Conservation (phyloP, 2,797 vertebrate genomes). For the Bradypodion pumilum region DNA sequence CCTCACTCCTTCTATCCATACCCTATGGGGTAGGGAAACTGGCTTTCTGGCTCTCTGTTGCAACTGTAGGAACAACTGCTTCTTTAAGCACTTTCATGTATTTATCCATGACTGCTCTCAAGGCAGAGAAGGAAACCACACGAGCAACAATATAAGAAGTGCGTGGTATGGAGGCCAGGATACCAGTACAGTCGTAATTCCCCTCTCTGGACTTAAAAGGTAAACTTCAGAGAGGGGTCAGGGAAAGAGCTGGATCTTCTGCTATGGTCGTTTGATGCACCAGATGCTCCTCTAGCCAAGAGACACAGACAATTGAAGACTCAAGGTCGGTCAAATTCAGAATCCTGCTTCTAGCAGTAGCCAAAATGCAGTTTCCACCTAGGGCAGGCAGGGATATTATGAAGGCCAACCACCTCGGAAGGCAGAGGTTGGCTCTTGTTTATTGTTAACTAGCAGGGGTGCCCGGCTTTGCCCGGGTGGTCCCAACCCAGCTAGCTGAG, state of each 20-base stretch:
- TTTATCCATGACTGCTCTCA: not conserved
- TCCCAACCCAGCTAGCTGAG: no score
- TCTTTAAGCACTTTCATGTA: not conserved
- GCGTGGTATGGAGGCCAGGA: not conserved
- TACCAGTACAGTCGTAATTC: not conserved
- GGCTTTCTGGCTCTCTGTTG: not conserved
- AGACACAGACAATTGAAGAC: no score
- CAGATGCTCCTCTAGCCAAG: not conserved
- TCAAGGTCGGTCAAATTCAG: not conserved
- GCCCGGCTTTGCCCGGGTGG: no score
- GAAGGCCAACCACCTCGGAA: not conserved
- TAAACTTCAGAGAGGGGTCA: not conserved
- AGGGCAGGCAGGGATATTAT: not conserved
- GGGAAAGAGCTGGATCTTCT: not conserved
- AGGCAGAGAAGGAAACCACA: not conserved
- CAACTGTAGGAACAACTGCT: not conserved
- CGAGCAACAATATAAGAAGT: not conserved
- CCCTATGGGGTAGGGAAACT: not conserved
- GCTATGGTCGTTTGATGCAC: not conserved
- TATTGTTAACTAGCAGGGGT: no score
- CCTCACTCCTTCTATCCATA: not conserved
- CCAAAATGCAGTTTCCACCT: not conserved
- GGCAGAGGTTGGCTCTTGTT: not conserved
- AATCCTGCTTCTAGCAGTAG: not conserved
- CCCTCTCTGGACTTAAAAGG: not conserved